Percentiles rank a stretch among this genome's conserved stretches.
Evolutionary conservation across 2,113 vertebrate species (phyloP).

Genomic region (Caranx ignobilis): DNA sequence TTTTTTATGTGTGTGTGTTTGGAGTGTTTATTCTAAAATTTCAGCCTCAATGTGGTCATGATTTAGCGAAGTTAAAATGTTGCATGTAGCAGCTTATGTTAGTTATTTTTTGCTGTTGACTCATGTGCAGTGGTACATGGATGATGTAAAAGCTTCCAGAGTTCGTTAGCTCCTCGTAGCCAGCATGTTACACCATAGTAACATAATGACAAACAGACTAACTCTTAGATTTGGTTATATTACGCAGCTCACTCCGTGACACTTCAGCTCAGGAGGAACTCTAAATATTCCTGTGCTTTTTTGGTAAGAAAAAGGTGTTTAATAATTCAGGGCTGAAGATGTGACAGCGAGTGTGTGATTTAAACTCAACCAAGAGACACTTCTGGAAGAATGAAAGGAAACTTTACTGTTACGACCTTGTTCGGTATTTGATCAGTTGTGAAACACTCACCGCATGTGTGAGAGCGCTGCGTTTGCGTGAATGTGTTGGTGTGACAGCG

Average conservation of each 20-base stretch:
- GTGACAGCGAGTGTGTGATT: neutral
- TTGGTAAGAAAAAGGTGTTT: neutral
- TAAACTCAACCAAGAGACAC: neutral
- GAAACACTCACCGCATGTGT: slow-evolving; percentile 14
- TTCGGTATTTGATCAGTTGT: neutral
- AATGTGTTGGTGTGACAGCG: slow-evolving; percentile 31
- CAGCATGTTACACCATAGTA: slow-evolving; percentile 52
- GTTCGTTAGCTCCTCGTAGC: slow-evolving; percentile 31
- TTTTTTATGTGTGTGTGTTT: slow-evolving; percentile 24
- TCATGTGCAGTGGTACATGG: slow-evolving; percentile 42
- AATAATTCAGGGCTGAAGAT: too few species aligned
- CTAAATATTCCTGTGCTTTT: neutral
- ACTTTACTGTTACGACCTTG: neutral
- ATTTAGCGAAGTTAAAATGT: slow-evolving; percentile 49
- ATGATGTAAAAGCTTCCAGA: slow-evolving; percentile 59
- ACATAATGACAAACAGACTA: slow-evolving; percentile 67
- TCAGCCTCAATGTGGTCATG: slow-evolving; percentile 53
- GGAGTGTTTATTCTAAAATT: slow-evolving; percentile 56
- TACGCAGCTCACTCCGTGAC: slow-evolving; percentile 3
- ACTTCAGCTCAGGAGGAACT: neutral
- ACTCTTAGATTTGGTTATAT: slow-evolving; percentile 7
- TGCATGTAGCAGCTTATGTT: slow-evolving; percentile 55
- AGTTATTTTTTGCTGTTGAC: slow-evolving; percentile 63
- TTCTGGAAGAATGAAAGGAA: neutral
- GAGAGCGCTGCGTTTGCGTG: neutral